Evolutionary conservation across 2,797 vertebrate genomes (phyloP).

Genomic region (Amblyraja radiata): DNA sequence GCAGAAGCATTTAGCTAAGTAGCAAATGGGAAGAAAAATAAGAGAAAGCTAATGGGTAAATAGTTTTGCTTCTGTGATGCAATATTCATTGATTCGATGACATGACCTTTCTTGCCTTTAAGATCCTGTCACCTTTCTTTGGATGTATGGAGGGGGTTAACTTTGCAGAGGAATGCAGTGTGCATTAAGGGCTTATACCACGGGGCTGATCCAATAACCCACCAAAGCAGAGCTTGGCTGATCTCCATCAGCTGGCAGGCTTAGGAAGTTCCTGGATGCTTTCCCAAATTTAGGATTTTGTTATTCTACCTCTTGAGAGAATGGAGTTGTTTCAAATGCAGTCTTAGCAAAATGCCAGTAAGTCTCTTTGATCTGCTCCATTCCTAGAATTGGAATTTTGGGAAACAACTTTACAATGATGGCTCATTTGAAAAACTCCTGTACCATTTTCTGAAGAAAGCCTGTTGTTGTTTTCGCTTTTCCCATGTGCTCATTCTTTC

Average conservation of each 20-base stretch:
- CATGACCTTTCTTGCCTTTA: neutral
- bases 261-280: neutral
- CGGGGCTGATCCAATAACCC: neutral
- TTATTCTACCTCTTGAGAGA: neutral
- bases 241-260: neutral
- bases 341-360: neutral
- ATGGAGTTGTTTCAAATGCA: slow-evolving; percentile 1
- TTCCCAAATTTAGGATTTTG: slow-evolving; percentile 9
- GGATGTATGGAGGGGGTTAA: neutral
- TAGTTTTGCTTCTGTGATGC: neutral
- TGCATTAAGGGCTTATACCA: neutral
- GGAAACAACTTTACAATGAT: slow-evolving; percentile 3
- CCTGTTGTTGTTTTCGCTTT: slow-evolving; percentile 30
- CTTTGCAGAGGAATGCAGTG: neutral
- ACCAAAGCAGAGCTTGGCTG: neutral
- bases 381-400: slow-evolving; percentile 7
- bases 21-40: neutral
- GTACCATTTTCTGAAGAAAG: neutral
- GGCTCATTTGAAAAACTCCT: neutral
- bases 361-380: slow-evolving; percentile 1
- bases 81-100: neutral
- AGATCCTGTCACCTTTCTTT: neutral
- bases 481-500: slow-evolving; percentile 34
- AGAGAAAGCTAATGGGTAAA: neutral
- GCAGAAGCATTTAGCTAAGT: neutral